phyloP scores from a whole-genome alignment of 1,140 invertebrate species.

The Lepeophtheirus salmonis region DNA sequence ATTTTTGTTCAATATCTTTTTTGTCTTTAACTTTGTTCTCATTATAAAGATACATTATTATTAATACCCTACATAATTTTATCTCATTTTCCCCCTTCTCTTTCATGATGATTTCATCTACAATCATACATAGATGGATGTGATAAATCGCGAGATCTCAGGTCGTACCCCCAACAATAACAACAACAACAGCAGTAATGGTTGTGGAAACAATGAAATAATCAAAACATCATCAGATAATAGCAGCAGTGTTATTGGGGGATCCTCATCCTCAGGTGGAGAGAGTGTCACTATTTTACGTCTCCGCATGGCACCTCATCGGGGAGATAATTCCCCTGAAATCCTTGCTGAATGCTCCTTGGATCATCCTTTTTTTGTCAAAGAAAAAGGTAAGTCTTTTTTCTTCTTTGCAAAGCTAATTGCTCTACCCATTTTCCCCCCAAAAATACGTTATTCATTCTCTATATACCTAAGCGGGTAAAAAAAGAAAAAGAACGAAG shows the following conservation, averaged over 20 bases:
- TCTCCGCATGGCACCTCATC: conserved; percentile 7
- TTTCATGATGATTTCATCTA: neutral
- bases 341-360: conserved; percentile 8
- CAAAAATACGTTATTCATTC: too few relatives aligned
- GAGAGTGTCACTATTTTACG: neutral
- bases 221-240: neutral
- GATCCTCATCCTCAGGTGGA: neutral
- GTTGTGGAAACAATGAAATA: too few relatives aligned
- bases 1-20: too few relatives aligned
- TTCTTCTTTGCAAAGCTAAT: too few relatives aligned
- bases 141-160: neutral
- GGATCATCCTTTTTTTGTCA: conserved; percentile 17
- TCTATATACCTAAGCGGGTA: too few relatives aligned
- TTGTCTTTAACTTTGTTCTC: too few relatives aligned
- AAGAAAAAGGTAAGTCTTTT: conserved; percentile 19
- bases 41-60: too few relatives aligned
- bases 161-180: neutral
- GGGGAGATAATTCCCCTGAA: conserved; percentile 11
- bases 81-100: too few relatives aligned
- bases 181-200: neutral
- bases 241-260: neutral
- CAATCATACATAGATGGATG: too few relatives aligned
- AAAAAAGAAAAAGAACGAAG: too few relatives aligned
- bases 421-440: too few relatives aligned
- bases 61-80: too few relatives aligned